Conservation (phyloP, 2,797 vertebrate species). For the Thripadectes ignobilis region DNA sequence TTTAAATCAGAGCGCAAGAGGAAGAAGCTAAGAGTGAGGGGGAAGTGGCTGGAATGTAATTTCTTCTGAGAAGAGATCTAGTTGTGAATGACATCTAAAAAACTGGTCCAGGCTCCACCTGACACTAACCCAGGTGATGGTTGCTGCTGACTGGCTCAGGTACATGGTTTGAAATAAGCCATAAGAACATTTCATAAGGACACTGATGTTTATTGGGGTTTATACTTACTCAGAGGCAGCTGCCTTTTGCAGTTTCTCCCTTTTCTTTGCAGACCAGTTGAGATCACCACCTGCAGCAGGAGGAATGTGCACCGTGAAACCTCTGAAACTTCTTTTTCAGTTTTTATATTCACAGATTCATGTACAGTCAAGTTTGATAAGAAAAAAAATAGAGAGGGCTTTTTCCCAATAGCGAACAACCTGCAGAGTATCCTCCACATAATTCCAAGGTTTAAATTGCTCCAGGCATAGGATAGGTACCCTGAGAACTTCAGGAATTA, state of each 20-base stretch:
- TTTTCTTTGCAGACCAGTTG: constrained; percentile 86
- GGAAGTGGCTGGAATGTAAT: too few species aligned
- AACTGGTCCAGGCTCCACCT: too few species aligned
- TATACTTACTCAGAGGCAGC: constrained; percentile 86
- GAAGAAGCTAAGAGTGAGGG: too few species aligned
- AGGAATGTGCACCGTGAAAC: accelerated
- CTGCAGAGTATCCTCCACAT: background rate
- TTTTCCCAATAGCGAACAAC: background rate
- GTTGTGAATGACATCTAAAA: background rate
- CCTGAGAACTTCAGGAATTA: background rate
- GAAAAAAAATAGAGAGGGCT: background rate
- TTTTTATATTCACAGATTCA: background rate
- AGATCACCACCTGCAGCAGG: constrained; percentile 85
- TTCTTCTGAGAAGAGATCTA: background rate
- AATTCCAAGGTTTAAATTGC: background rate
- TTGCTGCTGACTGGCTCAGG: background rate
- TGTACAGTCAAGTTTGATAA: background rate
- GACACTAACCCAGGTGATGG: background rate
- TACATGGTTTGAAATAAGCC: too few species aligned
- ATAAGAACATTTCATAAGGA: background rate
- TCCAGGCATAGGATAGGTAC: background rate
- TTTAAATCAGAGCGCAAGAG: too few species aligned
- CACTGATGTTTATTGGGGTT: background rate
- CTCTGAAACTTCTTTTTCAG: accelerated
- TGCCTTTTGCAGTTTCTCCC: constrained; percentile 82